Percentiles rank a stretch among this genome's conserved stretches.
phyloP scores from a whole-genome alignment of 2,888 invertebrate species.

The Netelia inedita region DNA sequence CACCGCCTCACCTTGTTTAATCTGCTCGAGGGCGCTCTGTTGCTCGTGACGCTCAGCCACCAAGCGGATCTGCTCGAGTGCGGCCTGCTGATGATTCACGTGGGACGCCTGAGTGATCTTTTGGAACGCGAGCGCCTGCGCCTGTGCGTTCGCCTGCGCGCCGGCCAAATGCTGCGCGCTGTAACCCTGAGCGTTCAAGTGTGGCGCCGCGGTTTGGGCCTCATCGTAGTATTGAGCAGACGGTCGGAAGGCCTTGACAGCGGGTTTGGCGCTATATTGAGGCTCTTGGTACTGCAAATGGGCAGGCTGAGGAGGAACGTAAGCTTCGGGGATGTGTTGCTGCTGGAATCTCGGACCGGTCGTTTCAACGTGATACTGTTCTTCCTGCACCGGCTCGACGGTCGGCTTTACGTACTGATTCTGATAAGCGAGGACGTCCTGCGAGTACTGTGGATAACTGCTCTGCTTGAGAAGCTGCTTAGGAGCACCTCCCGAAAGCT shows the following conservation, averaged over 20 bases:
- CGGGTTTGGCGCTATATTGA: slow-evolving; percentile 72
- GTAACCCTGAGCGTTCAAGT: slow-evolving; percentile 70
- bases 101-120: slow-evolving; percentile 81
- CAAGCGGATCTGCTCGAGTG: slow-evolving; percentile 81
- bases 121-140: slow-evolving; percentile 82
- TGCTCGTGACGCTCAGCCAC: slow-evolving; percentile 80
- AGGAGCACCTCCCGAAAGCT: slow-evolving; percentile 74
- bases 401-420: slow-evolving; percentile 75
- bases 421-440: slow-evolving; percentile 76
- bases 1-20: slow-evolving; percentile 80
- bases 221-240: slow-evolving; percentile 76
- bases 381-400: slow-evolving; percentile 69
- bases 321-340: slow-evolving; percentile 70
- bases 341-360: slow-evolving; percentile 78
- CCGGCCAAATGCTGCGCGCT: slow-evolving; percentile 71
- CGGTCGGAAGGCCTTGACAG: slow-evolving; percentile 73
- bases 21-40: slow-evolving; percentile 81
- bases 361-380: slow-evolving; percentile 82
- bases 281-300: slow-evolving; percentile 69
- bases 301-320: slow-evolving; percentile 66
- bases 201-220: slow-evolving; percentile 71
- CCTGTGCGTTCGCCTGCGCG: slow-evolving; percentile 81
- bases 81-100: slow-evolving; percentile 79
- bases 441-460: slow-evolving; percentile 74
- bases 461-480: slow-evolving; percentile 70